Evolutionary conservation across 2,113 vertebrate genomes (phyloP).

Genomic region (Lepus timidus): DNA sequence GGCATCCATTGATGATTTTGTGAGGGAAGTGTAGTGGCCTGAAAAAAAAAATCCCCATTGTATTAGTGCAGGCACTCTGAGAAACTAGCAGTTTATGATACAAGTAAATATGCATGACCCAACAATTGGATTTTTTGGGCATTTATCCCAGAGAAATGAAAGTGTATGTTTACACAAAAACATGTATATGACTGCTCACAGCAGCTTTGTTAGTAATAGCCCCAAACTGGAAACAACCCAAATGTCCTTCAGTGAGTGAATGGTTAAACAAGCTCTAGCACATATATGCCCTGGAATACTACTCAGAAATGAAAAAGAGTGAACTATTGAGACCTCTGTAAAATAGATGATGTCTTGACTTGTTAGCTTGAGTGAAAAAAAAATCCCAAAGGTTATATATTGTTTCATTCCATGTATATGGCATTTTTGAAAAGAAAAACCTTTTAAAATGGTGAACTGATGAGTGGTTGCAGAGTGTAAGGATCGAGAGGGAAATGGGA

Average conservation of each 20-base stretch:
- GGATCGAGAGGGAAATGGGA: background rate
- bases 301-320: background rate
- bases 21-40: slow-evolving; percentile 23
- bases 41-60: background rate
- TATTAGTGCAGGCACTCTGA: background rate
- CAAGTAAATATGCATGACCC: background rate
- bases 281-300: background rate
- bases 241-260: background rate
- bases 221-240: background rate
- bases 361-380: background rate
- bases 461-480: background rate
- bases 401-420: background rate
- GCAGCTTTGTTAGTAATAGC: background rate
- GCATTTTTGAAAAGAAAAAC: background rate
- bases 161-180: background rate
- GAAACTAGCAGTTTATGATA: slow-evolving; percentile 33
- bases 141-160: slow-evolving; percentile 41
- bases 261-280: background rate
- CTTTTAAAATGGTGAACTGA: background rate
- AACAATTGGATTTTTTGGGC: background rate
- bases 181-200: background rate
- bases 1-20: background rate
- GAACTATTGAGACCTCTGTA: background rate
- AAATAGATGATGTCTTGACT: background rate
- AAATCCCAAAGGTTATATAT: background rate